These are phyloP conservation scores for Sycophila texana DNA, from an alignment of 2,888 invertebrate genomes.

Conservation along the genomic window DNA sequence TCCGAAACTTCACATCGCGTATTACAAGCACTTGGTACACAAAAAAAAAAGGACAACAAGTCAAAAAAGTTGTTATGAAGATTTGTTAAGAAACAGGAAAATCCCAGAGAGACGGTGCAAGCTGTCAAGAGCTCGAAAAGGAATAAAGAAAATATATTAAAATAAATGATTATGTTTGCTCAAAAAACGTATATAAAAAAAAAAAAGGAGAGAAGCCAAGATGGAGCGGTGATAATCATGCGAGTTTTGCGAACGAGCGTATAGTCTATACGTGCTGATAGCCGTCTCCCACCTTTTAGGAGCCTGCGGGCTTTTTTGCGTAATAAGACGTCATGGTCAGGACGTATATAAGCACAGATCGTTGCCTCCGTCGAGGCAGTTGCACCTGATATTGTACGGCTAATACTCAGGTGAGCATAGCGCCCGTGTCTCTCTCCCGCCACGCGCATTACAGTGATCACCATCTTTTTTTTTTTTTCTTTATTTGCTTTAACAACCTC, in stretches of 20 bases:
- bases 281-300: constrained; percentile 62
- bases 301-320: constrained; percentile 63
- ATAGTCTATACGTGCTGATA: constrained; percentile 53
- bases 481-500: neutral
- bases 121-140: neutral
- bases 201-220: constrained; percentile 61
- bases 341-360: constrained; percentile 67
- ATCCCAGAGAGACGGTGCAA: neutral
- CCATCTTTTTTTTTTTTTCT: neutral
- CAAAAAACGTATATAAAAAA: constrained; percentile 3
- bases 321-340: constrained; percentile 64
- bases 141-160: neutral
- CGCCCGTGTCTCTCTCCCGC: constrained; percentile 7
- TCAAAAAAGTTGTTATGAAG: no score
- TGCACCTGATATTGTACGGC: constrained; percentile 65
- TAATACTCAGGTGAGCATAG: constrained; percentile 65
- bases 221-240: constrained; percentile 56
- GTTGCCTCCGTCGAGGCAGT: constrained; percentile 60
- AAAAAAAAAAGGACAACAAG: no score
- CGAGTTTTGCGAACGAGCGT: constrained; percentile 44
- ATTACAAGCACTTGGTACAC: no score
- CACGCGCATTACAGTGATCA: neutral
- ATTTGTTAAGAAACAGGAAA: no score
- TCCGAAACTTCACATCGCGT: no score
- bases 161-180: neutral